phyloP scores from a whole-genome alignment of 2,113 vertebrate species.

The Barnardius zonarius region DNA sequence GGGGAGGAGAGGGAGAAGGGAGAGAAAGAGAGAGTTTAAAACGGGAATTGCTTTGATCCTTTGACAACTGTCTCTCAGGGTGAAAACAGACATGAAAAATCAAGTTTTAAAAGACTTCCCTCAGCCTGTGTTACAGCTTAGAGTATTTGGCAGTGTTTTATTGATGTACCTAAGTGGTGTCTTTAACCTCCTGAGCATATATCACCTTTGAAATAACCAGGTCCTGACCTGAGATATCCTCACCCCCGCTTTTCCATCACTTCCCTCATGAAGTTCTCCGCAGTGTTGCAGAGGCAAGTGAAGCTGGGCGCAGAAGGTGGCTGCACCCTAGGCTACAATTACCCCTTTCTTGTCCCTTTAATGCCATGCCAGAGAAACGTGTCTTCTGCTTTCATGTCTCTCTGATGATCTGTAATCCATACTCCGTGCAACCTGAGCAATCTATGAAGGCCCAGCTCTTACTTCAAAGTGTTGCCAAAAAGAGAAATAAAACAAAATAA shows the following conservation, averaged over 20 bases:
- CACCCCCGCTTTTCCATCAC: background rate
- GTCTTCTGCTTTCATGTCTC: conserved; percentile 51
- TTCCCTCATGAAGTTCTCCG: background rate
- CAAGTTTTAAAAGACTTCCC: background rate
- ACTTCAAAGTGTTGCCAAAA: conserved; percentile 63
- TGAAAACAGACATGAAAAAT: background rate
- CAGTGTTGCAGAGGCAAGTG: background rate
- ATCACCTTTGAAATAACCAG: conserved; percentile 45
- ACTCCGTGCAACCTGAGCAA: conserved; percentile 54
- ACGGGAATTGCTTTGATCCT: conserved; percentile 7
- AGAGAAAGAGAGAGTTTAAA: conserved; percentile 30
- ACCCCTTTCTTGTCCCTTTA: conserved; percentile 49
- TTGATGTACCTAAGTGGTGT: conserved; percentile 19
- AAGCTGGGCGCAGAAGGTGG: background rate
- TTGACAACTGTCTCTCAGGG: background rate
- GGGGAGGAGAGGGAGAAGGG: background rate
- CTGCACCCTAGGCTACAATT: conserved; percentile 42
- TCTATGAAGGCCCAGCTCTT: conserved; percentile 52
- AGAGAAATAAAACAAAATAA: conserved; percentile 50
- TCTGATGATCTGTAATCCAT: conserved; percentile 55
- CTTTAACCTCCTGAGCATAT: conserved; percentile 26
- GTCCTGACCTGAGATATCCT: conserved; percentile 23
- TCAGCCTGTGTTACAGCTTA: background rate
- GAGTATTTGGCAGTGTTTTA: conserved; percentile 36
- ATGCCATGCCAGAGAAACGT: conserved; percentile 49